phyloP scores from a whole-genome alignment of 2,888 invertebrate species.

The Heteromyza rotundicornis region DNA sequence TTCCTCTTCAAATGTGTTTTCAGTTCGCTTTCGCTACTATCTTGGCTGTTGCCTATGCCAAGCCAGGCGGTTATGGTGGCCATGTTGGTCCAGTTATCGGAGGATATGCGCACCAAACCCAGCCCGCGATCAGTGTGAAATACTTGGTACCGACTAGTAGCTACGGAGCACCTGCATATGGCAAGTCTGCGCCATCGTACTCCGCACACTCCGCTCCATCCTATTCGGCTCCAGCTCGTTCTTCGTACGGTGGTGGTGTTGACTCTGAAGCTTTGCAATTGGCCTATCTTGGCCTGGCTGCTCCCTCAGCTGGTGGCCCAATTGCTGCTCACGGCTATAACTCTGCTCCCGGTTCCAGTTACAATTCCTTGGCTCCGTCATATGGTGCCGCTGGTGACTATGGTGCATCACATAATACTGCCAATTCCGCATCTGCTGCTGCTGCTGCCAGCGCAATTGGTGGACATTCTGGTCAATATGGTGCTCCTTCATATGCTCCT shows the following conservation, averaged over 20 bases:
- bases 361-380: no score
- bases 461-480: not conserved
- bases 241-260: constrained; percentile 3
- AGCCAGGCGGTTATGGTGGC: no score
- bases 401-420: constrained; percentile 26
- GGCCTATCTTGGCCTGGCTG: constrained; percentile 14
- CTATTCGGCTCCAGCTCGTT: constrained; percentile 9
- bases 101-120: no score
- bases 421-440: constrained; percentile 40
- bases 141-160: constrained; percentile 1
- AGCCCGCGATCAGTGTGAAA: no score
- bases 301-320: constrained; percentile 21
- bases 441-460: constrained; percentile 45
- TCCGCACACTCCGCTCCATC: constrained; percentile 10
- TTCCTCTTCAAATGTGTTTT: not conserved
- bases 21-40: constrained; percentile 31
- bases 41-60: constrained; percentile 19
- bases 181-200: constrained; percentile 19
- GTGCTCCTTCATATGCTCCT: not conserved
- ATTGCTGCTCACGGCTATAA: constrained; percentile 25
- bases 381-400: not conserved
- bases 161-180: constrained; percentile 12
- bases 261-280: constrained; percentile 18
- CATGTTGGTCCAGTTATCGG: no score
- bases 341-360: not conserved